Percentiles rank a stretch among this genome's conserved stretches.
Conservation (phyloP, 2,888 invertebrate species). For the Chrysodeixis includens region DNA sequence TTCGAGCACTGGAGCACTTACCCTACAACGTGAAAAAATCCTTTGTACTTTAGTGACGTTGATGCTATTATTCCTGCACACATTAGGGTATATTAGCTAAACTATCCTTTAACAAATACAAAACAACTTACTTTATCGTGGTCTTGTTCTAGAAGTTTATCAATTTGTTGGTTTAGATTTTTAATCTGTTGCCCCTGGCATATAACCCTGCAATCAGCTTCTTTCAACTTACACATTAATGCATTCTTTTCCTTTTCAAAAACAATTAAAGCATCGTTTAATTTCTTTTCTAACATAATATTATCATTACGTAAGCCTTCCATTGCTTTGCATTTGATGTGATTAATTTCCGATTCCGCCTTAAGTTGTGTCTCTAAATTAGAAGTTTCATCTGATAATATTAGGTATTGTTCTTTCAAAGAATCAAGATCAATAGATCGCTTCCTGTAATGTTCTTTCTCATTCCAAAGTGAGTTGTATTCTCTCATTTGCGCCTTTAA, state of each 20-base stretch:
- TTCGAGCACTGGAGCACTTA: no score
- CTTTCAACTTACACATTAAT: conserved; percentile 85
- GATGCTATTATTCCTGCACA: no score
- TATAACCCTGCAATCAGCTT: conserved; percentile 87
- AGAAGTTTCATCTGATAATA: conserved; percentile 79
- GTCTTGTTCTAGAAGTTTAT: conserved; percentile 80
- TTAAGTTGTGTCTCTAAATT: conserved; percentile 78
- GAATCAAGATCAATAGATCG: conserved; percentile 79
- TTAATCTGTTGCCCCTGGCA: conserved; percentile 90
- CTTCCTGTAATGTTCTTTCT: conserved; percentile 81
- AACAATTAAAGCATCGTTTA: conserved; percentile 71
- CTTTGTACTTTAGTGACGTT: no score
- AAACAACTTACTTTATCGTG: conserved; percentile 64
- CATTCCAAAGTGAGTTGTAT: conserved; percentile 80
- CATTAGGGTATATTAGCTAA: no score
- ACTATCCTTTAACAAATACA: neutral
- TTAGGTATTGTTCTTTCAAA: conserved; percentile 79
- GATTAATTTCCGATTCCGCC: conserved; percentile 81
- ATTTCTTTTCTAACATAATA: conserved; percentile 73
- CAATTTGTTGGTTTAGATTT: conserved; percentile 86
- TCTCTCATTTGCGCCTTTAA: conserved; percentile 75
- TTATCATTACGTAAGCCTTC: conserved; percentile 77
- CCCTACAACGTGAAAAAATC: no score
- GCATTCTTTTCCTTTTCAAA: conserved; percentile 86
- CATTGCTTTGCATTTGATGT: conserved; percentile 72